These are phyloP conservation scores for Platyscapa corneri DNA, from an alignment of 1,140 invertebrate species.

Conservation along the genomic window DNA sequence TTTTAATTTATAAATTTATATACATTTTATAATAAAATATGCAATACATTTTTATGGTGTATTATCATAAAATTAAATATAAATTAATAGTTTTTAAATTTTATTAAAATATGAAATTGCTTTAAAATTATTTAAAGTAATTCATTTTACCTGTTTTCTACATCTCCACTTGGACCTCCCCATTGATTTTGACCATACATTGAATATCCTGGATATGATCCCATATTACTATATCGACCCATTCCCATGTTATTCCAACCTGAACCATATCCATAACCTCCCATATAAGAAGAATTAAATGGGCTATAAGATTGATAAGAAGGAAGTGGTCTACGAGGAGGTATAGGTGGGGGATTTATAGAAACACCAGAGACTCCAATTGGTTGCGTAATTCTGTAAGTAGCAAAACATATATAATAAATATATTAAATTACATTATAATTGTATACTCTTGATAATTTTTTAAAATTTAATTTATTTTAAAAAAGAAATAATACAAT, in stretches of 20 bases:
- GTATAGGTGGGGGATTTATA: conserved; percentile 62
- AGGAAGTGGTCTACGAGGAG: conserved; percentile 60
- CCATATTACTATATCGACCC: conserved; percentile 60
- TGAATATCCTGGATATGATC: conserved; percentile 64
- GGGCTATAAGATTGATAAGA: conserved; percentile 63
- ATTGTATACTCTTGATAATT: too few species aligned
- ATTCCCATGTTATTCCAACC: conserved; percentile 61
- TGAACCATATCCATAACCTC: conserved; percentile 56
- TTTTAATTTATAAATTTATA: too few species aligned
- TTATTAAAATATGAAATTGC: too few species aligned
- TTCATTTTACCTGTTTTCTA: conserved; percentile 76
- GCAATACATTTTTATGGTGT: too few species aligned
- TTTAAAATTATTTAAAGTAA: neutral
- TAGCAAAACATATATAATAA: neutral
- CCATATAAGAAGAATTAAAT: conserved; percentile 62
- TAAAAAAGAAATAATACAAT: too few species aligned
- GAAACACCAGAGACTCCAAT: conserved; percentile 52
- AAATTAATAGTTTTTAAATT: too few species aligned
- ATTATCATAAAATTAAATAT: too few species aligned
- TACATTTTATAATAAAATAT: too few species aligned
- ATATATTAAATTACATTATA: conserved; percentile 35
- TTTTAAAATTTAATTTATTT: too few species aligned
- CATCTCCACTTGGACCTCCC: conserved; percentile 75
- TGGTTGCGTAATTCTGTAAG: conserved; percentile 42
- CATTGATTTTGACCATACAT: conserved; percentile 66